Evolutionary conservation across 2,113 vertebrate genomes (phyloP), one percentile per base, ranked within the genome.

Genomic region (Sinocyclocheilus rhinocerous): DNA sequence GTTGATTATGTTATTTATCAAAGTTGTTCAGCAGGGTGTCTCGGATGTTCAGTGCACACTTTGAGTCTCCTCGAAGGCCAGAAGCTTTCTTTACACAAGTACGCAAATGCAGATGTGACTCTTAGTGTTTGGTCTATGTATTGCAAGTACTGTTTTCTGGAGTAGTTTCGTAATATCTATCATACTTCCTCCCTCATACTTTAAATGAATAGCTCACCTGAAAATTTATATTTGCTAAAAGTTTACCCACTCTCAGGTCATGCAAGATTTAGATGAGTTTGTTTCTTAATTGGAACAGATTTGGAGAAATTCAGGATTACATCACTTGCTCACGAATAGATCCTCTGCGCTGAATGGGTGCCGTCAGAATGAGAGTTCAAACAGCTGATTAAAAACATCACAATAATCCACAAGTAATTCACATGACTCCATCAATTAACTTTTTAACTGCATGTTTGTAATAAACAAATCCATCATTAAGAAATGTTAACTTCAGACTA

Each of bases 1-100:
- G 75, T 85, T 78, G 84, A 85, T 85, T 33, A 84, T 59, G 52
- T 45, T 76, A 65, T 81, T 81, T 81, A 81, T 65, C 39, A 22
- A 24, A 42, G 55, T 65, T 76, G 55, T 76, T 84, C 65, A n/a
- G 83, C 42, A 1, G 57, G 72, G 39, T 67, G 79, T 48, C 79
- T 81, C 15, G 8, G 39, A 65, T 65, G 39, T 65, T 81, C 78
- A 63, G 9, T 63, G 24, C 57, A 81, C 57, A 63, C 36, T 81
- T 45, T 12, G 2, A 22, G 9, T 79, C 55, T 76, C 6, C 6
- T 16, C 57, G 22, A 78, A 45, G 36, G 36, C 12, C 57, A 45
- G 57, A 81, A 81, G 42, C 36, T 9, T n/a, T 16, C 36, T 81
- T 39, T 45, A 80, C 20, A 36, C 13, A 42, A 18, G 22, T 45